Percentiles rank a stretch among this genome's conserved stretches.
These are phyloP conservation scores for Drosophila prolongata DNA, from an alignment of 2,888 invertebrate species.

Conservation along the genomic window DNA sequence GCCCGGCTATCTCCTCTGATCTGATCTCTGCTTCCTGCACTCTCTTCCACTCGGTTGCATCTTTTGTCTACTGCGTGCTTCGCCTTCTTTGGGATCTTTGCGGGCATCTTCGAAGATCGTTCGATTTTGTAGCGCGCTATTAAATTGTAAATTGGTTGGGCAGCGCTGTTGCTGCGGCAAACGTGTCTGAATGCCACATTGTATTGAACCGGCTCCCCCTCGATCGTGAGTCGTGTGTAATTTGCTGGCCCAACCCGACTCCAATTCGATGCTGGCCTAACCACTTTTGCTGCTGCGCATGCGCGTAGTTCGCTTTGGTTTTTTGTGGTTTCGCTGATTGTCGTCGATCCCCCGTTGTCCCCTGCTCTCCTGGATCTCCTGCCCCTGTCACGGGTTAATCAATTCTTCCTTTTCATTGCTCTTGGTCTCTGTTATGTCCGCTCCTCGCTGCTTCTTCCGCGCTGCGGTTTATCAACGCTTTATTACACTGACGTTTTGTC, in stretches of 20 bases:
- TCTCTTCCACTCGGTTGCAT: conserved; percentile 7
- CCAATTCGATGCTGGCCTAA: conserved; percentile 34
- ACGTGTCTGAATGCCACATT: conserved; percentile 74
- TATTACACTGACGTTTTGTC: conserved; percentile 83
- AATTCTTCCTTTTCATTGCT: conserved; percentile 63
- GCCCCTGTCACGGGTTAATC: conserved; percentile 54
- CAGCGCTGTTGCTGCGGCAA: conserved; percentile 67
- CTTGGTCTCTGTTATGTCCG: conserved; percentile 11
- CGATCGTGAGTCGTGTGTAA: conserved; percentile 72
- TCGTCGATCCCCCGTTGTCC: conserved; percentile 1
- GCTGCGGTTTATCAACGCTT: conserved; percentile 82
- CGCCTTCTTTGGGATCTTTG: conserved; percentile 17
- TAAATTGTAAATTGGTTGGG: conserved; percentile 77
- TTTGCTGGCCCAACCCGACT: conserved; percentile 59
- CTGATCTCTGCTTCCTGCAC: conserved; percentile 7
- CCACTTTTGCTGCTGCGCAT: conserved; percentile 67
- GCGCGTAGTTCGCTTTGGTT: conserved; percentile 50
- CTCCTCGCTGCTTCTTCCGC: neutral
- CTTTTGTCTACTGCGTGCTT: conserved; percentile 20
- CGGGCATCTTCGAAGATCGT: conserved; percentile 59
- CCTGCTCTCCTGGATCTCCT: neutral
- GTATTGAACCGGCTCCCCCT: conserved; percentile 17
- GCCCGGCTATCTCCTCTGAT: conserved; percentile 7
- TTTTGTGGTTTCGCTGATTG: conserved; percentile 55
- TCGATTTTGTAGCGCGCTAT: conserved; percentile 76